Evolutionary conservation across 2,797 vertebrate genomes (phyloP).

Genomic region (Rhinoraja longicauda): DNA sequence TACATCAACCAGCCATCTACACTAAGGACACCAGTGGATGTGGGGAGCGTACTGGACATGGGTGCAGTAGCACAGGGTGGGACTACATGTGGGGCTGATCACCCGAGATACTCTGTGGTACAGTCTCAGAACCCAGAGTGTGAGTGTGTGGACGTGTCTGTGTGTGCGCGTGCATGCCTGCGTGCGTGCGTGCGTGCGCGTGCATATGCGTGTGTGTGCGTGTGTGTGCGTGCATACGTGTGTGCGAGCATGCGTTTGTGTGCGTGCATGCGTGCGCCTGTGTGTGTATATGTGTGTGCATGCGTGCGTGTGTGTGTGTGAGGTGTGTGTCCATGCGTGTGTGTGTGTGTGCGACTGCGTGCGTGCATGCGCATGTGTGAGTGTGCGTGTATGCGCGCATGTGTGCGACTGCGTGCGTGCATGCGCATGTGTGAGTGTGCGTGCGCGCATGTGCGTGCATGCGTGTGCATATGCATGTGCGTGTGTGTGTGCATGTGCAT

Average conservation of each 20-base stretch:
- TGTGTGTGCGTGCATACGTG: background rate
- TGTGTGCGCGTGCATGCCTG: background rate
- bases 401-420: no score
- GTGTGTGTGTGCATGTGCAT: background rate
- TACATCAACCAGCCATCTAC: no score
- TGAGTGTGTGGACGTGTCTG: no score
- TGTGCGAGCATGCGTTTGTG: background rate
- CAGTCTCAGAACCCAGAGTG: no score
- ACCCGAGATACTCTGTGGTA: no score
- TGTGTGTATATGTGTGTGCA: background rate
- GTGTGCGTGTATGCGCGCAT: background rate
- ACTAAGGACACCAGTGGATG: no score
- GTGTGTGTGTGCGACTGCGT: no score
- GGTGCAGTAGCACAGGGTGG: no score
- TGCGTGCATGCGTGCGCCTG: background rate
- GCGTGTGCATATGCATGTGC: background rate
- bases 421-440: no score
- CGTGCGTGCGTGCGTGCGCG: background rate
- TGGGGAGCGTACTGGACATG: no score
- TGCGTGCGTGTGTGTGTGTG: background rate
- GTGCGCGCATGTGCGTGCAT: no score
- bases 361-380: background rate
- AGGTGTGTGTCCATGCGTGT: background rate
- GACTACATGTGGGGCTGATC: no score
- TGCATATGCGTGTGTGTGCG: background rate